Base-by-base conservation (phyloP, 2,888 invertebrate genomes). In the Platerodrilus igneus region DNA sequence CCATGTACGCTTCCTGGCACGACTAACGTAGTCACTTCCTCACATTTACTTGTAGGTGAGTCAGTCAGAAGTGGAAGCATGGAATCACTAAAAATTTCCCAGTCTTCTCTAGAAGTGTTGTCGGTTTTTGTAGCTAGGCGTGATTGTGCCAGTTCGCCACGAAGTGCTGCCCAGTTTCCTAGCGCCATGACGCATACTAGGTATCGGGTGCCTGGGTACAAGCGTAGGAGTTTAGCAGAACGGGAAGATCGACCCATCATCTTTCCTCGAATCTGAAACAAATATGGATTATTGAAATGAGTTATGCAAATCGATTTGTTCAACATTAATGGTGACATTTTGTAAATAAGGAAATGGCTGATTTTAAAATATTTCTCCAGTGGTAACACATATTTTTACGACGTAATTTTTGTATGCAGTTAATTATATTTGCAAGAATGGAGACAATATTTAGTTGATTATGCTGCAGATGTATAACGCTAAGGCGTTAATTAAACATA, bases 171-270 rank as follows among this genome's bases (percentile, higher is more conserved):
- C 78, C 83, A 83, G 70, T 83, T 86, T 41, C 88, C 88, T 44
- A 87, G 71, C n/a, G 89, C 91, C 56, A 89, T 74, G 35, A 93
- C 88, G 68, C 92, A 93, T 57, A 93, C 83, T 45, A 83, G 76
- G 68, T 92, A 93, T 49, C 83, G 79, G 2, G 86, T 85, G 57
- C 84, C 87, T 2, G 91, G 82, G 45, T 77, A 77, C 50, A 93
- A 72, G 60, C 83, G 81, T 37, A 78, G 78, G 33, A 92, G 74
- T 65, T 81, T 81, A 40, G 84, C 79, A 6, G 84, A 82, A 53
- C 88, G 78, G 1, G 81, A 77, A 32, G 78, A 78, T 20, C 83
- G 76, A 56, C 86, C 86, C 51, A 89, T 67, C 52, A 81, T 74
- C 67, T 83, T 84, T 2, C 86, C 86, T 52, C 82, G 79, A 52